Evolutionary conservation across 1,140 invertebrate species (phyloP), one percentile per base, ranked within the genome.

Genomic region (Diploscapter pachys): DNA sequence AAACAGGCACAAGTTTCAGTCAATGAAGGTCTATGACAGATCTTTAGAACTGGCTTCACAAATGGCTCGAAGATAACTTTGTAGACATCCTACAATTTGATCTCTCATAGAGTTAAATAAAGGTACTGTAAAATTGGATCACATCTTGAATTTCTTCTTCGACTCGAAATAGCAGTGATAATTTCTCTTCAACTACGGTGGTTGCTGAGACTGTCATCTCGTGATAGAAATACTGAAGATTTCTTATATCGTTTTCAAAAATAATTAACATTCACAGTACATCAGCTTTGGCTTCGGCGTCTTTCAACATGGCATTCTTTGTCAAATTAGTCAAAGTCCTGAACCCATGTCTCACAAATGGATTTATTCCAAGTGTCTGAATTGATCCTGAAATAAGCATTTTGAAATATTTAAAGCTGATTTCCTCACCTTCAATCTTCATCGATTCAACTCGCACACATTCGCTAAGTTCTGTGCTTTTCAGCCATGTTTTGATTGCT

Each of bases 401-500:
- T 31, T 31, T 31, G 31, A 31, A 31, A 31, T 31, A 31, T 31
- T 31, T 31, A 31, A 31, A 31, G 31, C 31, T 31, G 31, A 31
- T 31, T 31, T 31, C 31, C 1, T 31, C 31, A 50, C 5, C 4
- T 3, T 13, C 55, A 31, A 52, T 63, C 56, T 54, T 56, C 48
- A 74, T 11, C 53, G 63, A 56, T 3, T 52, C 55, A n/a, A 61
- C 53, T 49, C 70, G 59, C 6, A 74, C 5, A 62, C 73, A 74
- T 53, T 57, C 56, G 13, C 70, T 67, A 3, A 74, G 53, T 31
- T 69, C 59, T 11, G 68, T 62, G 11, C n/a, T 51, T 53, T 56
- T 59, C 54, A 74, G 11, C 73, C 73, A 74, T 4, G 4, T 74
- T 67, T 63, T 69, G 8, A 74, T 13, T 51, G 66, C 56, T 11